These are phyloP conservation scores for Nowickia ferox DNA, from an alignment of 2,888 invertebrate species.

Conservation along the genomic window DNA sequence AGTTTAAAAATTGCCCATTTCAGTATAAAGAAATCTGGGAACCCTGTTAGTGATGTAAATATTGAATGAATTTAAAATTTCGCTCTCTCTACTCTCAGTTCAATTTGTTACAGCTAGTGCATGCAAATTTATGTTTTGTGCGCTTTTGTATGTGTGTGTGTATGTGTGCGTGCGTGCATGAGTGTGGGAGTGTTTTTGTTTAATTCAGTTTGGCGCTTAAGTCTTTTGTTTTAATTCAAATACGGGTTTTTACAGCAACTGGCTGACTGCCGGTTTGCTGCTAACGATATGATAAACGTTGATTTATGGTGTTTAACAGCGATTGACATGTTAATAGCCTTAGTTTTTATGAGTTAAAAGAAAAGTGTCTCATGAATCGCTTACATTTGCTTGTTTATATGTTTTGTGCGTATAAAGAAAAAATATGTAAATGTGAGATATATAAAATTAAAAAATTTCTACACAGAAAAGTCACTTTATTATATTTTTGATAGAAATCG, in stretches of 20 bases:
- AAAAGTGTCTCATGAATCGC: neutral
- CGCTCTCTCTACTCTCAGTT: neutral
- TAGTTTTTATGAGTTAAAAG: neutral
- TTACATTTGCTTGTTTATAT: neutral
- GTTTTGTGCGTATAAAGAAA: too few species aligned
- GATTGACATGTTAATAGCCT: conserved; percentile 33
- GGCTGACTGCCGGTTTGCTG: neutral
- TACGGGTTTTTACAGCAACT: conserved; percentile 13
- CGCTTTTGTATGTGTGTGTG: neutral
- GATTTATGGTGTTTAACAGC: conserved; percentile 28
- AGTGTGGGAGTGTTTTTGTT: conserved; percentile 16
- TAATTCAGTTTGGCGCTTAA: conserved; percentile 76
- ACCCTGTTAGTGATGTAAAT: neutral
- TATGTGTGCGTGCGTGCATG: neutral
- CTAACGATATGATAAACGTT: conserved; percentile 7
- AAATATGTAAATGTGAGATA: too few species aligned
- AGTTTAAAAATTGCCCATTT: too few species aligned
- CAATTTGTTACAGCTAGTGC: neutral
- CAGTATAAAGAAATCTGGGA: too few species aligned
- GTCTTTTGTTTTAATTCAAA: conserved; percentile 76
- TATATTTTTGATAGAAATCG: too few species aligned
- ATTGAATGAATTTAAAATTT: conserved; percentile 21
- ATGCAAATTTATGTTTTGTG: neutral
- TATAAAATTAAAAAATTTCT: too few species aligned
- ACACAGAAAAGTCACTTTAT: too few species aligned